phyloP scores from a whole-genome alignment of 2,113 vertebrate genomes.

The Sorex fumeus region DNA sequence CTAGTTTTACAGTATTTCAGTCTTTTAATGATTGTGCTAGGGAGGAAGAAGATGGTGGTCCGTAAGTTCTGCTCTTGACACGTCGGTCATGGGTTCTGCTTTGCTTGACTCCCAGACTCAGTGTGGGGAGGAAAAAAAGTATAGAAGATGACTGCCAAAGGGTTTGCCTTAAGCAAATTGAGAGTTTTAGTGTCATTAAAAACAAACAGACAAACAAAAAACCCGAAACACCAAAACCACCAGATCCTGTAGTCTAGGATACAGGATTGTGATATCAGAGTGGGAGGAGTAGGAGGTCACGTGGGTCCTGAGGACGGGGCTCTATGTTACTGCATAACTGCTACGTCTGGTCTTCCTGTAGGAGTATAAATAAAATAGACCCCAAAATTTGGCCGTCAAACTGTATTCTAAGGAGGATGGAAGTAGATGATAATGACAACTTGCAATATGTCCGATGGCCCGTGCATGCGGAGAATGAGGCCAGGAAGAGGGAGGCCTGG shows the following conservation, averaged over 20 bases:
- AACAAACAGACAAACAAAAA: too few relatives aligned
- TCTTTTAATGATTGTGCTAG: conserved; percentile 49
- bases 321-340: background rate
- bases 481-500: background rate
- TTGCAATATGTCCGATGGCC: background rate
- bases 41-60: background rate
- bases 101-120: background rate
- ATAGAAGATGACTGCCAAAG: background rate
- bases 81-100: background rate
- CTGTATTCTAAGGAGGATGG: background rate
- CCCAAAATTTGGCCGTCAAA: background rate
- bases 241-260: background rate
- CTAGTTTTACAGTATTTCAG: background rate
- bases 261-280: background rate
- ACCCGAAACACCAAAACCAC: too few relatives aligned
- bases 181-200: background rate
- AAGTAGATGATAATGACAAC: background rate
- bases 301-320: background rate
- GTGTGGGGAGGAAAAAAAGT: background rate
- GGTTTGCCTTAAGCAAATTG: conserved; percentile 2
- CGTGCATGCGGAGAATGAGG: background rate
- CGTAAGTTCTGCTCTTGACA: conserved; percentile 17
- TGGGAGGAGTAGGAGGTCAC: background rate
- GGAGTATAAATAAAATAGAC: background rate
- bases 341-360: conserved; percentile 1